Conservation (phyloP, 2,113 vertebrate species). For the Calypte anna region DNA sequence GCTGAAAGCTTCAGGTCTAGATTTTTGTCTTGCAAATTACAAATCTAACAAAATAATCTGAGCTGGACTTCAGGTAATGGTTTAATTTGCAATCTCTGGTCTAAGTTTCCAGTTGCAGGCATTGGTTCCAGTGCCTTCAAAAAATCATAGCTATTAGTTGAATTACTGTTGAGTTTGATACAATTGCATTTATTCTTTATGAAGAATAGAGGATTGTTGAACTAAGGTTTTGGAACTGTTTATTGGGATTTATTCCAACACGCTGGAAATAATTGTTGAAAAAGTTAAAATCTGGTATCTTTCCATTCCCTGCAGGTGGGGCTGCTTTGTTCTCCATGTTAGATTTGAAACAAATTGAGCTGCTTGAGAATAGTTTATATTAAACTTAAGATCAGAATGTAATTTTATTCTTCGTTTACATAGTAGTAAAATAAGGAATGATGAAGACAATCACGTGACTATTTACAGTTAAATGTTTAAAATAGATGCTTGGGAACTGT, state of each 20-base stretch:
- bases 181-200: background rate
- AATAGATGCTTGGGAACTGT: background rate
- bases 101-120: background rate
- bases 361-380: background rate
- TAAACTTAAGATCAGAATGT: background rate
- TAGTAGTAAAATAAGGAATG: background rate
- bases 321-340: background rate
- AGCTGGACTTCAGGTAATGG: background rate
- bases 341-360: background rate
- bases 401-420: background rate
- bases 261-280: background rate
- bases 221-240: background rate
- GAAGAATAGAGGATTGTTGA: constrained; percentile 10
- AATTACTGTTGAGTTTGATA: background rate
- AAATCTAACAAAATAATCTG: background rate
- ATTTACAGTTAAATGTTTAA: background rate
- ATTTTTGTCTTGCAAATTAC: background rate
- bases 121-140: background rate
- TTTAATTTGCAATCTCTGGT: background rate
- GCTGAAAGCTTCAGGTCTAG: background rate
- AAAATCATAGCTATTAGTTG: background rate
- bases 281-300: background rate
- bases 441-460: background rate
- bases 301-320: background rate
- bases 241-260: background rate